phyloP scores from a whole-genome alignment of 2,113 vertebrate genomes.

The Cygnus buccinator region DNA sequence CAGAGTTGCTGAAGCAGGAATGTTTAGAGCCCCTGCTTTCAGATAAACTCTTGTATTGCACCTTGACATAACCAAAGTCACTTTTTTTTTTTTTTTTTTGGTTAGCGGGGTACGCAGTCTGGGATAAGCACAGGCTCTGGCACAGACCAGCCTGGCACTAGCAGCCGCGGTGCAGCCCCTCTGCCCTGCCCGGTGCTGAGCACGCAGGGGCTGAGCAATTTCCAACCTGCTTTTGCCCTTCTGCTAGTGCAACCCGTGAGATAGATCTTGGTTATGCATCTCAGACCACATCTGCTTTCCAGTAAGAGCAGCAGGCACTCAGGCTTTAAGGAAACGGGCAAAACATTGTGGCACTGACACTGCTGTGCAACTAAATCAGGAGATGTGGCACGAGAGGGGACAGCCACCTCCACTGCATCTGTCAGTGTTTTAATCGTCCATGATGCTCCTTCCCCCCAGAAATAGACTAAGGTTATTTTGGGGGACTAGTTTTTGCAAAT shows the following conservation, averaged over 20 bases:
- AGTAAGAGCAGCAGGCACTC: background rate
- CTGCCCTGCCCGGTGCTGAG: background rate
- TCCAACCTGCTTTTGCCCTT: background rate
- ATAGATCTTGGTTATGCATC: background rate
- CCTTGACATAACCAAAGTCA: background rate
- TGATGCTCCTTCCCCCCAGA: background rate
- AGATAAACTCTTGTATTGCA: background rate
- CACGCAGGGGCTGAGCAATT: accelerated
- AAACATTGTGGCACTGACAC: accelerated
- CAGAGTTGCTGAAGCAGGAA: background rate
- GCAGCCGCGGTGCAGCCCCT: background rate
- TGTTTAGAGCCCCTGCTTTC: background rate
- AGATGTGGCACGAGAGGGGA: background rate
- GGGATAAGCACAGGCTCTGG: background rate
- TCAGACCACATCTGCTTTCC: background rate
- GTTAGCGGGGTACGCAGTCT: background rate
- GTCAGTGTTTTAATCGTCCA: background rate
- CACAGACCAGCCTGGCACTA: accelerated
- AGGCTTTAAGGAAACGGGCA: background rate
- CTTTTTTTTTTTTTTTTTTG: background rate
- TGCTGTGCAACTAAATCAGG: background rate
- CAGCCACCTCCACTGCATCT: background rate
- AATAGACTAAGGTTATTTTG: background rate
- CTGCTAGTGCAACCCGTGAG: background rate
- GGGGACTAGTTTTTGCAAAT: background rate